Evolutionary conservation across 2,797 vertebrate species (phyloP), one percentile per base, ranked within the genome.

Genomic region (Halcyon smyrnensis): DNA sequence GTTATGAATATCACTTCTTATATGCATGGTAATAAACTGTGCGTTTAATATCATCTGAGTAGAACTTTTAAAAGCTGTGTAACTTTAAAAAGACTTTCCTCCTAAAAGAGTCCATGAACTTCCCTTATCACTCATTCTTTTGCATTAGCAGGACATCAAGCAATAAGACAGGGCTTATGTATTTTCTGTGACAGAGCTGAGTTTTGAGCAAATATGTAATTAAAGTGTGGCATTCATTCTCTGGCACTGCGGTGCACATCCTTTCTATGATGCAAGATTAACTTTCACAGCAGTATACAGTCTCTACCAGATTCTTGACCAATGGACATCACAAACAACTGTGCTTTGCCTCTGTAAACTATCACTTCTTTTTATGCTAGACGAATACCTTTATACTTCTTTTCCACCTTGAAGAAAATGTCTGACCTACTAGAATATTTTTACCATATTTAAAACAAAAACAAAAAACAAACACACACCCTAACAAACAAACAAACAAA

Each of bases 201-300:
- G 37, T 60, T 74, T 36, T 56, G 36, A 41, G 12, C 20, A 87
- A 94, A 54, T 20, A 41, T 1, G 14, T 56, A 50, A 70, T 9
- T 39, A 50, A 79, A 83, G 83, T 1, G 8, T 51, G 77, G 39
- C n/a, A 45, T 19, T 64, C 1, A 1, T 36, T 74, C 46, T 53
- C 39, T 83, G 63, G 37, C 1, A 1, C 43, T 28, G 14, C 0
- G 0, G 8, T 36, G 11, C 56, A 36, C n/a, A n/a, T 64, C 32
- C 25, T 48, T 69, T 36, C 70, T 19, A 16, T 12, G 56, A 60
- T 8, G 16, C 23, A 68, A 25, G 56, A 37, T 43, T n/a, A 84
- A 88, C 45, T 60, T 62, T n/a, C 60, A 45, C 3, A 15, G n/a
- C 15, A n/a, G n/a, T 20, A 73, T 21, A n/a, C 17, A 41, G 15